Evolutionary conservation across 2,888 invertebrate genomes (phyloP), one percentile per base, ranked within the genome.

Genomic region (Helleia helle): DNA sequence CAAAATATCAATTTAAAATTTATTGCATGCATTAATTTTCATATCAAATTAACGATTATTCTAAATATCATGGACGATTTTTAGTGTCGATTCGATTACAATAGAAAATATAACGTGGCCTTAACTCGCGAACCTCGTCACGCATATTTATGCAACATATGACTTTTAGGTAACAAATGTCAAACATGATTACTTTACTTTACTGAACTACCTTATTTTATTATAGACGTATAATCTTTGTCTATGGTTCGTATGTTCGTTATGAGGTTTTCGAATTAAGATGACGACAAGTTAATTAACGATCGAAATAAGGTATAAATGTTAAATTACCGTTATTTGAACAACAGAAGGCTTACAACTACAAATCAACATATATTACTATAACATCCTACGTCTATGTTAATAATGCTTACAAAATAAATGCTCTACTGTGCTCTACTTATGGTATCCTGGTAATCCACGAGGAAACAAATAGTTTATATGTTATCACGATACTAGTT

Each of bases 321-420:
- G 52, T 46, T 43, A 49, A 58, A 66, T 66, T 61, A 61, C 54
- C 59, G 58, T 62, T 55, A 59, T 60, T 64, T 55, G 63, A 74
- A 76, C 70, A 76, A 79, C 70, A 76, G 62, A 73, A 66, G 59
- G 54, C 77, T 77, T 81, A 81, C 47, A 57, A 62, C 45, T 73
- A 77, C 71, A 80, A 83, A 76, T 77, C 81, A 84, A 83, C 81
- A 66, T 76, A 83, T 83, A 84, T 84, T 84, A 83, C 73, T 83
- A 73, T 83, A 79, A 80, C 77, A 73, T 73, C 54, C 72, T 81
- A 81, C 15, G 42, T 42, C 63, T 72, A 74, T 47, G 75, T 81
- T 81, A 80, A 22, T 34, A 34, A 79, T 79, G 67, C 81, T 84
- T 83, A 81, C 42, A 71, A 41, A 69, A 73, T 81, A 84, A 83